Evolutionary conservation across 2,888 invertebrate genomes (phyloP).

Genomic region (Xanthorhoe designata): DNA sequence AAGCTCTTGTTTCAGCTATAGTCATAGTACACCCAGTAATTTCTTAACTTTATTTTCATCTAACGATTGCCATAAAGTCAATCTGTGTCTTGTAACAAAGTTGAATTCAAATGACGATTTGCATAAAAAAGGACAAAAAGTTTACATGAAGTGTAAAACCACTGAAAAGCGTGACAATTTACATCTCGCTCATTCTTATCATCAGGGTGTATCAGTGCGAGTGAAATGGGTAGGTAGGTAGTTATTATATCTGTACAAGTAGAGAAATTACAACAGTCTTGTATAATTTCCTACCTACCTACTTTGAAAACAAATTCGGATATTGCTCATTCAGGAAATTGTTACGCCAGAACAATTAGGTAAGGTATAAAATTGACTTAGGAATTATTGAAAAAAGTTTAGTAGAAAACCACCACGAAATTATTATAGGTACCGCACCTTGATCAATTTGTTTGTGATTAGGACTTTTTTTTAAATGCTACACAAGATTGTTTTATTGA

Average conservation of each 20-base stretch:
- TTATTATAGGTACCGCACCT: not conserved
- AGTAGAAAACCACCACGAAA: not conserved
- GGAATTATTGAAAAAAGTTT: not conserved
- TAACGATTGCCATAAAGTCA: slow-evolving; percentile 20
- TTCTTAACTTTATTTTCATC: not conserved
- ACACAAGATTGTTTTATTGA: not conserved
- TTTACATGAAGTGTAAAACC: slow-evolving; percentile 14
- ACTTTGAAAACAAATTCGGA: slow-evolving; percentile 33
- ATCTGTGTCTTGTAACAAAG: slow-evolving; percentile 2
- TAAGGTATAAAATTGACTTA: slow-evolving; percentile 1
- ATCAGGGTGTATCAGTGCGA: slow-evolving; percentile 30
- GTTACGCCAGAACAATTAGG: slow-evolving; percentile 15
- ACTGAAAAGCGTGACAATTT: slow-evolving; percentile 34
- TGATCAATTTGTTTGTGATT: not conserved
- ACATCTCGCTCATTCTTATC: slow-evolving; percentile 33
- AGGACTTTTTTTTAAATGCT: not conserved
- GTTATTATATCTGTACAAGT: slow-evolving; percentile 17
- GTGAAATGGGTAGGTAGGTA: slow-evolving; percentile 26
- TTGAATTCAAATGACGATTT: slow-evolving; percentile 12
- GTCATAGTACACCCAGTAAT: too few relatives aligned
- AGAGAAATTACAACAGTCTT: slow-evolving; percentile 5
- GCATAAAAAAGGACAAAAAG: slow-evolving; percentile 17
- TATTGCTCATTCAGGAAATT: slow-evolving; percentile 33
- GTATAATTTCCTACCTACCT: not conserved
- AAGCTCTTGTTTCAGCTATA: too few relatives aligned